Evolutionary conservation across 2,797 vertebrate genomes (phyloP).

Genomic region (Pangasius djambal): DNA sequence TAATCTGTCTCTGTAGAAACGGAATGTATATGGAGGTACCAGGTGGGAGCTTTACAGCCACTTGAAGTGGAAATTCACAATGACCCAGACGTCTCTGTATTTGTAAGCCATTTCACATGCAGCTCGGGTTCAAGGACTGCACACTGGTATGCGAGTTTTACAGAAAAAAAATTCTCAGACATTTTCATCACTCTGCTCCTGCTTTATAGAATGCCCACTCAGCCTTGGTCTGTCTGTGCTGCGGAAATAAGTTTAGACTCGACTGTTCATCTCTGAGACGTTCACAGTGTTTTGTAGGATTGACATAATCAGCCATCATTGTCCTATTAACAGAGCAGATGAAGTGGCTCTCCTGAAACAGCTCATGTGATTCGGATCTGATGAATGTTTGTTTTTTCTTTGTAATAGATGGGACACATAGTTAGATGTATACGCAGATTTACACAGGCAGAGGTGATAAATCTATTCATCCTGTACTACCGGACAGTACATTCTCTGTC

Average conservation of each 20-base stretch:
- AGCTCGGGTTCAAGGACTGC: background rate
- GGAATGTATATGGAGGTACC: background rate
- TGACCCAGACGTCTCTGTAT: slow-evolving; percentile 19
- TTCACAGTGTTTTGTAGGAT: background rate
- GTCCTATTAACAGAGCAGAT: background rate
- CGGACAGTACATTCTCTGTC: background rate
- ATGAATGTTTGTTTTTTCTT: background rate
- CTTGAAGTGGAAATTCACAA: slow-evolving; percentile 2
- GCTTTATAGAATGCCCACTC: background rate
- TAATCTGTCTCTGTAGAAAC: background rate
- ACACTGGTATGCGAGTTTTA: background rate
- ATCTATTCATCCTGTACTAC: background rate
- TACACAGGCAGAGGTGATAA: background rate
- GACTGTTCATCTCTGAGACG: background rate
- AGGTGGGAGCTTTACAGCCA: background rate
- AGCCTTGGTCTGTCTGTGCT: slow-evolving; percentile 34
- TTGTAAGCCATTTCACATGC: background rate
- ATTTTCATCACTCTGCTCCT: slow-evolving; percentile 14
- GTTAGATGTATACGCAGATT: background rate
- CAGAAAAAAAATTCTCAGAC: slow-evolving; percentile 2
- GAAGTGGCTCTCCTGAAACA: background rate
- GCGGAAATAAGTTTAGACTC: background rate
- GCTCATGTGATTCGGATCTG: background rate
- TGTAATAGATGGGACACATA: background rate
- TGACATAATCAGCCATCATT: background rate